Percentiles rank a stretch among this genome's conserved stretches.
Evolutionary conservation across 2,888 invertebrate genomes (phyloP).

Genomic region (Hipparchia sbordonii): DNA sequence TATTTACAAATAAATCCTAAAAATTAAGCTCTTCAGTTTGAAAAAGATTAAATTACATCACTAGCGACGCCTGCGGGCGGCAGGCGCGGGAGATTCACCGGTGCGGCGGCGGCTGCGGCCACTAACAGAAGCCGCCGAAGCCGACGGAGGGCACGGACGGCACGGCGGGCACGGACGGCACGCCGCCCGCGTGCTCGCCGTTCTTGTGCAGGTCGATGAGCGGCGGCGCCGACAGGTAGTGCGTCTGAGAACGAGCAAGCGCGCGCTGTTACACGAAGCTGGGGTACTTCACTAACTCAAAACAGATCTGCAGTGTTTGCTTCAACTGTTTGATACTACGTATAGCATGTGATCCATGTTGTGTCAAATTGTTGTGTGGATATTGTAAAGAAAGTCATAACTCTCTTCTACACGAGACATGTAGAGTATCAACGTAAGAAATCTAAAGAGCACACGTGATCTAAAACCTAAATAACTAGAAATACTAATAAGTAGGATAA

Average conservation of each 20-base stretch:
- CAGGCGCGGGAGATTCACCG: conserved; percentile 30
- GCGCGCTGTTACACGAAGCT: neutral
- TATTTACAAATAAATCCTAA: conserved; percentile 78
- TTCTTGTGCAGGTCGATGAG: conserved; percentile 76
- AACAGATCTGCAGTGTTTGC: neutral
- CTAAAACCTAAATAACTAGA: too few species aligned
- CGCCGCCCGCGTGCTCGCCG: conserved; percentile 60
- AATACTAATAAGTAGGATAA: too few species aligned
- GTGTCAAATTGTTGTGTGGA: neutral
- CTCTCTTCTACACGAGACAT: neutral
- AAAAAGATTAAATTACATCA: conserved; percentile 67
- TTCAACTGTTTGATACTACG: neutral
- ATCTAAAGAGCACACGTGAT: too few species aligned
- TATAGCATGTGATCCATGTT: neutral
- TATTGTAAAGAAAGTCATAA: neutral
- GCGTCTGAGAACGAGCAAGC: conserved; percentile 46
- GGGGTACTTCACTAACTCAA: neutral
- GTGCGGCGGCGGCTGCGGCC: conserved; percentile 27
- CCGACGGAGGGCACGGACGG: conserved; percentile 77
- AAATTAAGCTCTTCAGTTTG: conserved; percentile 75
- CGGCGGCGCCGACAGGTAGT: conserved; percentile 73
- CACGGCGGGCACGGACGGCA: conserved; percentile 63
- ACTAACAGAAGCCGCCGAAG: conserved; percentile 80
- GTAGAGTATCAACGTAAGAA: neutral
- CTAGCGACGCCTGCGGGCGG: conserved; percentile 49